Conservation (phyloP, 2,113 vertebrate genomes). For the Phalacrocorax brasilianus region DNA sequence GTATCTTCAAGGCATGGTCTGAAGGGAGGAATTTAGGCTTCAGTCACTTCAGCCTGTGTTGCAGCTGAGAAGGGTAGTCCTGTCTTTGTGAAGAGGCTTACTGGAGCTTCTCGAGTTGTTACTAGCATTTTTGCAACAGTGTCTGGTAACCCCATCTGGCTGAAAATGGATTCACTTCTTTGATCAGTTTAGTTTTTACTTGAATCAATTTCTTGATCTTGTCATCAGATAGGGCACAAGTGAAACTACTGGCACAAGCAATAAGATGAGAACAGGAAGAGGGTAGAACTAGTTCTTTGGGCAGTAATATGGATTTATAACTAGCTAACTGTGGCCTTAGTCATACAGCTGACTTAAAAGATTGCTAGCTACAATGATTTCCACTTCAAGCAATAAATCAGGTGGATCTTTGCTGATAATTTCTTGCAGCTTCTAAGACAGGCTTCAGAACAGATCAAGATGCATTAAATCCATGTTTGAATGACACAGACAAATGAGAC, state of each 20-base stretch:
- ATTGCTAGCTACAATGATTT: background rate
- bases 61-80: background rate
- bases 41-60: background rate
- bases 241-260: background rate
- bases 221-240: background rate
- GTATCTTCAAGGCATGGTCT: background rate
- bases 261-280: background rate
- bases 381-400: background rate
- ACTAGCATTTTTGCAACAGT: background rate
- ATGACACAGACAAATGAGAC: background rate
- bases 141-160: background rate
- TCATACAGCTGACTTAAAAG: background rate
- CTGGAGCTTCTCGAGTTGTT: background rate
- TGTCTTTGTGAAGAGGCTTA: background rate
- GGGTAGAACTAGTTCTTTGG: background rate
- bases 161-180: background rate
- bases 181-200: background rate
- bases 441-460: background rate
- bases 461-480: background rate
- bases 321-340: background rate
- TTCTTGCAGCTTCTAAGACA: background rate
- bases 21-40: background rate
- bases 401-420: background rate
- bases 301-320: background rate
- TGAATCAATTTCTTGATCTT: background rate